Percentiles rank a stretch among this genome's conserved stretches.
Conservation (phyloP, 2,113 vertebrate species). For the Aptenodytes patagonicus region DNA sequence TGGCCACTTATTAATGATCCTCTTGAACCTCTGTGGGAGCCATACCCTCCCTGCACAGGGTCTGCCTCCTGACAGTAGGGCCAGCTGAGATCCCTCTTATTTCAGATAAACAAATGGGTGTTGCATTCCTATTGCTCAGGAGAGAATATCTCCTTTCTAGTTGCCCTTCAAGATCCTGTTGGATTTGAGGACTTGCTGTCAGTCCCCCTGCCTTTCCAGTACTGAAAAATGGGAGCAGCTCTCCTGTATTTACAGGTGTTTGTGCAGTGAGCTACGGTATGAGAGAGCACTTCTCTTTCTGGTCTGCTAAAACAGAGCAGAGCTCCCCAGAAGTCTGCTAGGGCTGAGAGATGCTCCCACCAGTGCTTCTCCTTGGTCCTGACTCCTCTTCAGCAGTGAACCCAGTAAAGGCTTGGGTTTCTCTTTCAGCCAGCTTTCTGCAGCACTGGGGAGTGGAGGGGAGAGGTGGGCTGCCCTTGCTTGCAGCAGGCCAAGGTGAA, state of each 20-base stretch:
- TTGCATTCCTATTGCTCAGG: rapidly evolving
- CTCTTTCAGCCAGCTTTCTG: neutral
- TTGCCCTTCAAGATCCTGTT: neutral
- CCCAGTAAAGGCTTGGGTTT: neutral
- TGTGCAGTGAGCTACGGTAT: neutral
- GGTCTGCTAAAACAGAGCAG: neutral
- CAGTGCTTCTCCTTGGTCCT: neutral
- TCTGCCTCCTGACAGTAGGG: neutral
- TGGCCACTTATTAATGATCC: neutral
- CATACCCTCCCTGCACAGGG: neutral
- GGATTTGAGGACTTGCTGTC: neutral
- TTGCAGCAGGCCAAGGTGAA: neutral
- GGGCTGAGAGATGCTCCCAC: neutral
- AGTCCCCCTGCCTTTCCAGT: neutral
- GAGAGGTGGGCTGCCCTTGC: neutral
- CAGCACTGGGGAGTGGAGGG: neutral
- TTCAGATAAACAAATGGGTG: neutral
- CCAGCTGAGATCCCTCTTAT: neutral
- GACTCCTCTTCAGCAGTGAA: neutral
- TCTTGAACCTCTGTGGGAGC: neutral
- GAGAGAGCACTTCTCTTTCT: neutral
- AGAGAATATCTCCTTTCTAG: neutral
- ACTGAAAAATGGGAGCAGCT: neutral
- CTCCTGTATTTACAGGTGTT: neutral
- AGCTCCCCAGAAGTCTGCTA: neutral